phyloP scores from a whole-genome alignment of 1,140 invertebrate species.

The Bacillus rossius region DNA sequence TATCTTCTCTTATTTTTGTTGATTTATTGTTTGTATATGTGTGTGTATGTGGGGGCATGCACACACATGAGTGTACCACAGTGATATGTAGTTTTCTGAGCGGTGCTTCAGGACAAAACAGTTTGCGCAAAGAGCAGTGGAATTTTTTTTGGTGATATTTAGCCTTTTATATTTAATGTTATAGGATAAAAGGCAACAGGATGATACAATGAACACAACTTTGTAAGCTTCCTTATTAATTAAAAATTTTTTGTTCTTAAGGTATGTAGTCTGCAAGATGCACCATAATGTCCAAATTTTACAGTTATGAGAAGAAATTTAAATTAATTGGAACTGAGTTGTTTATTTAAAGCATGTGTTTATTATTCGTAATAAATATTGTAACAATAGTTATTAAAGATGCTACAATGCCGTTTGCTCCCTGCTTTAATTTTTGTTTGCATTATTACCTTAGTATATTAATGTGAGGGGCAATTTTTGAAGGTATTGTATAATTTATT shows the following conservation, averaged over 20 bases:
- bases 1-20: not conserved
- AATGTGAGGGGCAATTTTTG: no score
- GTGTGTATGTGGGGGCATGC: no score
- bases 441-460: no score
- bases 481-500: no score
- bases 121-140: slow-evolving; percentile 1
- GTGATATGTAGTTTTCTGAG: no score
- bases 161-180: slow-evolving; percentile 8
- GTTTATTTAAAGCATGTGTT: slow-evolving; percentile 3
- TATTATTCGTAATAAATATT: slow-evolving; percentile 4
- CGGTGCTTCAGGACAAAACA: not conserved
- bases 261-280: slow-evolving; percentile 2
- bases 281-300: slow-evolving; percentile 9
- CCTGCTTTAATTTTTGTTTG: no score
- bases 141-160: slow-evolving; percentile 8
- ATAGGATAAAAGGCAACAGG: not conserved
- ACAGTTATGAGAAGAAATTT: slow-evolving; percentile 1
- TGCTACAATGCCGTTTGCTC: no score
- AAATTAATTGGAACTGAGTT: not conserved
- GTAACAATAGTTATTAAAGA: slow-evolving; percentile 9
- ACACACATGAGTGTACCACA: not conserved
- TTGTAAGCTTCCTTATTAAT: not conserved
- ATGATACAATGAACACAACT: not conserved
- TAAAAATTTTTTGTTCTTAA: not conserved
- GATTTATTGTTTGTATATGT: not conserved